A percentile compares a stretch with the other conserved stretches of the same genome.
phyloP scores from a whole-genome alignment of 1,140 invertebrate genomes.

The Cyclina sinensis region DNA sequence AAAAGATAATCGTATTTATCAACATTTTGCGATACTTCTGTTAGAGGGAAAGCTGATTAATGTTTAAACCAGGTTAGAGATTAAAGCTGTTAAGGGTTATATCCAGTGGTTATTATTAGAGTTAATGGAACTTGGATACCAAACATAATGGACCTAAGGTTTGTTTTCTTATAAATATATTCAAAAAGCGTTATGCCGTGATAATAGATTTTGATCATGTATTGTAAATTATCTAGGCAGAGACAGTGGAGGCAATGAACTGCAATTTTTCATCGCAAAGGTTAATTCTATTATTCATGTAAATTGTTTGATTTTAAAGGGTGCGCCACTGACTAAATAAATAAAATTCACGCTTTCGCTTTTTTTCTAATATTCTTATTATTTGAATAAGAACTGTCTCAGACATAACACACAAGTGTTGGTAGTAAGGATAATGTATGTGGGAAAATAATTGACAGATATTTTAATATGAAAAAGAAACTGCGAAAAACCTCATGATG shows the following conservation, averaged over 20 bases:
- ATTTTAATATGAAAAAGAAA: too few relatives aligned
- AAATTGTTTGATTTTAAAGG: not conserved
- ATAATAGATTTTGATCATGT: slow-evolving; percentile 7
- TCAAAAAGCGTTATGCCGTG: not conserved
- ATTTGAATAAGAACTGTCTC: too few relatives aligned
- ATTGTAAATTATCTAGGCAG: not conserved
- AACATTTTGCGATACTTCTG: not conserved
- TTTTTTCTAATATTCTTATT: too few relatives aligned
- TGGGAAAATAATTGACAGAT: too few relatives aligned
- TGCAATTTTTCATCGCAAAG: not conserved
- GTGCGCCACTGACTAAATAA: not conserved
- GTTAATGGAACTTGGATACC: slow-evolving; percentile 28
- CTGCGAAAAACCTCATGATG: too few relatives aligned
- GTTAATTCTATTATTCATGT: slow-evolving; percentile 7
- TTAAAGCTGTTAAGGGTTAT: slow-evolving; percentile 15
- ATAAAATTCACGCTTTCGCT: too few relatives aligned
- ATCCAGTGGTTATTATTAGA: not conserved
- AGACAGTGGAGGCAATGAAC: not conserved
- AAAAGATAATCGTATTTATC: slow-evolving; percentile 28
- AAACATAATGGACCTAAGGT: slow-evolving; percentile 18
- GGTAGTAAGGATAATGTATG: too few relatives aligned
- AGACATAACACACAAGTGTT: too few relatives aligned
- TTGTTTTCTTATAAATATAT: slow-evolving; percentile 35
- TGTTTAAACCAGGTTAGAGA: slow-evolving; percentile 36
- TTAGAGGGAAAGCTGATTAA: slow-evolving; percentile 40